Evolutionary conservation across 2,113 vertebrate genomes (phyloP).

Genomic region (Sorex araneus): DNA sequence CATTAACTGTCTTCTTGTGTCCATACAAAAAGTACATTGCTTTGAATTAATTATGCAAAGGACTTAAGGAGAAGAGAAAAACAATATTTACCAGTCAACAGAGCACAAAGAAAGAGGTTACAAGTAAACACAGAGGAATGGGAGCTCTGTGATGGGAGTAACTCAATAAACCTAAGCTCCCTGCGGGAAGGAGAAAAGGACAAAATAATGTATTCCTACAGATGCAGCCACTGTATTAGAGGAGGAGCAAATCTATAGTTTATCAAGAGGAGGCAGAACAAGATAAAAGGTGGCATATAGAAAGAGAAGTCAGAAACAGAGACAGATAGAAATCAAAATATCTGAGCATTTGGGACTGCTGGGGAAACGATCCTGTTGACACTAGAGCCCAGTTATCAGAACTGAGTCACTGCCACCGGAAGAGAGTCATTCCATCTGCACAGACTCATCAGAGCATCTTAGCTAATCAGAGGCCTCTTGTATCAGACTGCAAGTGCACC

Average conservation of each 20-base stretch:
- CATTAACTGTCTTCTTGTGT: no score
- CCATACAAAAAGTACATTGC: no score
- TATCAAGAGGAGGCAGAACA: background rate
- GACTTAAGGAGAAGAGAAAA: no score
- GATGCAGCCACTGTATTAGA: no score
- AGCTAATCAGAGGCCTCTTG: background rate
- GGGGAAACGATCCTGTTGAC: background rate
- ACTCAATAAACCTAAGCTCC: no score
- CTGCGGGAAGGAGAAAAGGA: no score
- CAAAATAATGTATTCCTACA: no score
- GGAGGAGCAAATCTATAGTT: background rate
- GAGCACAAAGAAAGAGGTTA: no score
- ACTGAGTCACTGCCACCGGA: background rate
- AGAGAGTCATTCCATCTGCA: background rate
- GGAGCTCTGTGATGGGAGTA: no score
- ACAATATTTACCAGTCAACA: no score
- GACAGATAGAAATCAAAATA: background rate
- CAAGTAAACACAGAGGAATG: no score
- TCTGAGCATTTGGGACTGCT: background rate
- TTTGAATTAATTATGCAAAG: no score
- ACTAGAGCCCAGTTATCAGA: background rate
- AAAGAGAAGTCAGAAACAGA: background rate
- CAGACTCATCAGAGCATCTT: background rate
- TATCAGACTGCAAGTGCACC: background rate
- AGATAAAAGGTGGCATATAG: background rate